These are phyloP conservation scores for Scylla paramamosain DNA, from an alignment of 1,140 invertebrate species.

Conservation along the genomic window DNA sequence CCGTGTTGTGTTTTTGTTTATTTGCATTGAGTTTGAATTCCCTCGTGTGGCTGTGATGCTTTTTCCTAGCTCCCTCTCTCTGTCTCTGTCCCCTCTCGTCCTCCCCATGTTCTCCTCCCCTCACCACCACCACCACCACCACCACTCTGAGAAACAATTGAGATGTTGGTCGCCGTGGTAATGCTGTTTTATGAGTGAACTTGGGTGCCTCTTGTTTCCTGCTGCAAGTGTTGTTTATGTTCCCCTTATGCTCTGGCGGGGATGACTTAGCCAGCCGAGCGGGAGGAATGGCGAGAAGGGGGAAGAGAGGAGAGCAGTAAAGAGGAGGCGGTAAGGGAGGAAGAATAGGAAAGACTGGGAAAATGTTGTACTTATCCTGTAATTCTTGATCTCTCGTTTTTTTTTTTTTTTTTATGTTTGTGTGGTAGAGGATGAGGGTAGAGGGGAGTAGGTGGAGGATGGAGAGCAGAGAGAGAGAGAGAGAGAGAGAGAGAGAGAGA, in stretches of 20 bases:
- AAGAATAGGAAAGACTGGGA: neutral
- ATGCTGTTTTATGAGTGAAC: conserved; percentile 14
- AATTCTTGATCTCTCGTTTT: no score
- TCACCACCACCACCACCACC: no score
- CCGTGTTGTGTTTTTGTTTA: neutral
- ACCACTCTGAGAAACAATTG: neutral
- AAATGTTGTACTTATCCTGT: no score
- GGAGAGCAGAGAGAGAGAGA: neutral
- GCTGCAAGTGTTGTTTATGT: neutral
- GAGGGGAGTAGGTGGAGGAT: no score
- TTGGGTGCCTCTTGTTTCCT: conserved; percentile 7
- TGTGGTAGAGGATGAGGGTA: no score
- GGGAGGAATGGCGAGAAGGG: neutral
- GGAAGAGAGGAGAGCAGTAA: neutral
- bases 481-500: neutral
- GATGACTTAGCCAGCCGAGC: neutral
- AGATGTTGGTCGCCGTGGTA: neutral
- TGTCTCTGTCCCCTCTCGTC: neutral
- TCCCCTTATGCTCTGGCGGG: neutral
- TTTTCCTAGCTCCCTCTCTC: neutral
- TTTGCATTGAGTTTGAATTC: neutral
- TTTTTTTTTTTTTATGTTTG: no score
- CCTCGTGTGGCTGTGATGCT: neutral
- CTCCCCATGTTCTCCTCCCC: no score
- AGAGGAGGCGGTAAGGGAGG: neutral